Evolutionary conservation across 2,797 vertebrate genomes (phyloP), one percentile per base, ranked within the genome.

Genomic region (Novumbra hubbsi): DNA sequence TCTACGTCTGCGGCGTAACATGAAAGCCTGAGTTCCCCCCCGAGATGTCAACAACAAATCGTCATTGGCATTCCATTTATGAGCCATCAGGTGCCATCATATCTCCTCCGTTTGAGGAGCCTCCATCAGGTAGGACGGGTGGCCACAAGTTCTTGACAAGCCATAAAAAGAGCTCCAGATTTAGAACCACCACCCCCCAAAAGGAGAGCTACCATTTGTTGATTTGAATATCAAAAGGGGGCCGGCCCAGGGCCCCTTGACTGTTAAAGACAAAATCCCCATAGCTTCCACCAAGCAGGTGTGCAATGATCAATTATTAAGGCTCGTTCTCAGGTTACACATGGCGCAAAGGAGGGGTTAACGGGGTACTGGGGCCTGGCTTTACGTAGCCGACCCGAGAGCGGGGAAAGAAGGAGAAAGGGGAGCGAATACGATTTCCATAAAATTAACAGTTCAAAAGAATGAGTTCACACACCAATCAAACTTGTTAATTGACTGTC

Each of bases 381-480:
- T 94, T 94, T 94, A 92, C 91, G 90, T 90, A 90, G 92, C 91
- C 93, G 95, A 96, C 94, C 94, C 94, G 92, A 92, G 91, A 94
- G 94, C 93, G 94, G 94, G 72, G 80, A 79, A 64, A 70, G 81
- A 85, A 94, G 27, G 91, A 91, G 92, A 92, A 92, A 91, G 77
- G 80, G 82, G 88, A 87, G 88, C 78, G 96, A 96, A 97, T 96
- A 94, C 94, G 95, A 98, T 98, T 98, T 97, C 97, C 96, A 98
- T 98, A 98, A 97, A 97, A 98, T 98, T 98, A 98, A 97, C 96
- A 97, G 97, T 98, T 98, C 96, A 98, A 98, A 98, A 97, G 97
- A 96, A 96, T 94, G 95, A 96, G 95, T 97, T 97, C 96, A 96
- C 96, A 97, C 96, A 98, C 96, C 96, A 97, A 98, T 98, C 96